Base-by-base conservation (phyloP, 1,140 invertebrate genomes). In the Hypothenemus hampei region DNA sequence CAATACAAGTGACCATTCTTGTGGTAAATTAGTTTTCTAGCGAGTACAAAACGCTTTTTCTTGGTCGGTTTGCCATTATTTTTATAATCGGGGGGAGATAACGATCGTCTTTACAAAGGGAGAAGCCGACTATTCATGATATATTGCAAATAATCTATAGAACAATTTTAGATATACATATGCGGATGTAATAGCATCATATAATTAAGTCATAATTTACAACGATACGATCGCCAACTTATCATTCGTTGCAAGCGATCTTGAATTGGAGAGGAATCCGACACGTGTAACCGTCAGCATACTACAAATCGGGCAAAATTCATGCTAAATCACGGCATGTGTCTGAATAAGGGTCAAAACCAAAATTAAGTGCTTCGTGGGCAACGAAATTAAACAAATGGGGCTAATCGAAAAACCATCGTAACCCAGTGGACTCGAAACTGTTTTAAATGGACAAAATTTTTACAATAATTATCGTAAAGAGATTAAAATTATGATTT, bases 321-420 rank as follows among this genome's bases (percentile, higher is more conserved):
- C 16, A 35, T 35, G 16, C 22, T 3, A 35, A 47, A 47, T 33
- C 31, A 47, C 44, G 44, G 16, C 41, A 19, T 21, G 19, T 22
- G 20, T 24, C 19, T 11, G 20, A 26, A 29, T n/a, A 45, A 31
- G n/a, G 22, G 18, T 18, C 44, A 19, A 47, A 47, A 47, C 44
- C 44, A 31, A 47, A 47, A 47, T 47, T 31, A 47, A 47, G 44
- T 47, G 44, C 44, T 33, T 35, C 33, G 21, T 35, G 44, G 44
- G 44, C 24, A 47, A 47, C 29, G 20, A 47, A 47, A 47, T 47
- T 47, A 47, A 47, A 33, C 44, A 47, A 47, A 47, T 44, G 41
- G 23, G 41, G 22, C 22, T 37, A n/a, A 26, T 44, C 20, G 41
- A 44, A 44, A 44, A 44, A 19, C 41, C 41, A 23, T 8, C n/a